Evolutionary conservation across 2,888 invertebrate genomes (phyloP).

Genomic region (Machimus atricapillus): DNA sequence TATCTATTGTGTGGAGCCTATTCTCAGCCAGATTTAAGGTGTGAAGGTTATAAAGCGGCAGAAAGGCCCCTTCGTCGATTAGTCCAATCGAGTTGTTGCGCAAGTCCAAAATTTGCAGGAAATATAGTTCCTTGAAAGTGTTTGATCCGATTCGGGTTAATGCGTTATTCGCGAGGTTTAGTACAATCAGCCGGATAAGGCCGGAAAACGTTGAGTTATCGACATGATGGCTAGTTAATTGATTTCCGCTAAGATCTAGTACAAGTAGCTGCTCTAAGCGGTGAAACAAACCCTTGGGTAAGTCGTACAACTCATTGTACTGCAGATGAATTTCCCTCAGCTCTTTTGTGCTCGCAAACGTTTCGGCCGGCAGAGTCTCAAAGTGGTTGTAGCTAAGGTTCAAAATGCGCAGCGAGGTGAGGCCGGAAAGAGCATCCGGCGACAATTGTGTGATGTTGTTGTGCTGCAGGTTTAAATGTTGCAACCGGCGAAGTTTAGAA

Average conservation of each 20-base stretch:
- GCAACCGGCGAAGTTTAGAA: conserved; percentile 77
- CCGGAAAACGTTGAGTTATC: conserved; percentile 87
- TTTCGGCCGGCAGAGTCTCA: conserved; percentile 78
- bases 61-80: conserved; percentile 86
- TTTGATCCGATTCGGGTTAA: conserved; percentile 81
- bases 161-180: conserved; percentile 87
- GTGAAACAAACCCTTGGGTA: conserved; percentile 84
- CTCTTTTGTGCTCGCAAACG: conserved; percentile 83
- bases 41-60: conserved; percentile 87
- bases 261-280: conserved; percentile 84
- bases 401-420: conserved; percentile 79
- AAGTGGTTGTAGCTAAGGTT: conserved; percentile 88
- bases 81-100: conserved; percentile 88
- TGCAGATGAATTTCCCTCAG: conserved; percentile 83
- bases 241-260: conserved; percentile 84
- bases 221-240: conserved; percentile 82
- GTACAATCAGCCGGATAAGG: conserved; percentile 81
- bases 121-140: conserved; percentile 86
- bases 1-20: conserved; percentile 79
- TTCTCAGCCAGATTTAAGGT: conserved; percentile 90
- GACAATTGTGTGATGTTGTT: conserved; percentile 84
- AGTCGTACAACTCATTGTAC: conserved; percentile 82
- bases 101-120: conserved; percentile 84
- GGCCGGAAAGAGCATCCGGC: conserved; percentile 78
- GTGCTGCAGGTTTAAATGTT: conserved; percentile 80